Evolutionary conservation across 2,113 vertebrate species (phyloP), one percentile per base, ranked within the genome.

Genomic region (Neolamprologus longior): DNA sequence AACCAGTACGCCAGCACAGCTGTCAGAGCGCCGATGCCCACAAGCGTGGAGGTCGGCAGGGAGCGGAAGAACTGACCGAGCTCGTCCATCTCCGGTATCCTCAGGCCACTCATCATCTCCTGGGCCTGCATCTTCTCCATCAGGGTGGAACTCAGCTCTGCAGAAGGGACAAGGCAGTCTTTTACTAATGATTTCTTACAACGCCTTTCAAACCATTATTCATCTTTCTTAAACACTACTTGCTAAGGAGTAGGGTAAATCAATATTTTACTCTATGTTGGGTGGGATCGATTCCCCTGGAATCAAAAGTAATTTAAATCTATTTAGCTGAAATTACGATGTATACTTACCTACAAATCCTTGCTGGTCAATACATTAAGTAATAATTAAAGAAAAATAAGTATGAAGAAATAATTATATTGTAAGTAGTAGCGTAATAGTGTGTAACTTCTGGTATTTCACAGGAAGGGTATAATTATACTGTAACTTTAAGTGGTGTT

Each of bases 51-150:
- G 80, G 98, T 96, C 0, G 98, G 98, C 85, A 99, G 94, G 63
- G 97, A 98, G 88, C 94, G 95, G 92, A 99, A 96, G 68, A 98
- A 98, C 90, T 98, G 98, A 79, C 97, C 96, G 55, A 99, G 96
- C 66, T 99, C 98, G 0, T 98, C 97, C 61, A 98, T 95, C 91
- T 99, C 98, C 0, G 98, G 97, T 55, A 98, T 96, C 90, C 97
- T 96, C 95, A 99, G 95, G 90, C 97, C 97, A 82, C 96, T 96
- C 94, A 98, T 96, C 93, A 98, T 96, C 86, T 99, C 98, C 95
- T 98, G 98, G 76, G 97, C 97, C 95, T 99, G 98, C 98, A 99
- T 99, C 97, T 98, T 99, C 96, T 99, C 98, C 96, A 96, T 96
- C 82, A 99, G 94, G 0, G 97, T 98, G 89, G 98, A 95, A 71